These are phyloP conservation scores for Drosophila suzukii DNA, from an alignment of 1,140 invertebrate species.

Conservation along the genomic window DNA sequence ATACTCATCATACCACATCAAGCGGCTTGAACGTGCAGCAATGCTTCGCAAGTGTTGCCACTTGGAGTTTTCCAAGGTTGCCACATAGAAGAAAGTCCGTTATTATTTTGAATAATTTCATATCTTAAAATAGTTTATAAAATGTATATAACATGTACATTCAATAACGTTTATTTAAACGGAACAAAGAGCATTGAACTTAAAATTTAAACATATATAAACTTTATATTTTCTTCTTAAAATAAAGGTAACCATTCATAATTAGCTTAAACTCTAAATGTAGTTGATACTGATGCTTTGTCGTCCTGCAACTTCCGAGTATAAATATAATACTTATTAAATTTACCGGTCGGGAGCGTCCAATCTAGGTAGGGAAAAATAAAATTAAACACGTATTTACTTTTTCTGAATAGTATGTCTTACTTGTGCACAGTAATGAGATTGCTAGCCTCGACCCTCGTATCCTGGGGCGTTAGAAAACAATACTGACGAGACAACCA, in stretches of 20 bases:
- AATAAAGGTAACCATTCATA: neutral
- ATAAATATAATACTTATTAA: neutral
- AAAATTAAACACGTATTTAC: no score
- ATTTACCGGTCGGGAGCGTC: constrained; percentile 54
- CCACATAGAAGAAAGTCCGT: neutral
- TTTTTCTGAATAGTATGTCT: neutral
- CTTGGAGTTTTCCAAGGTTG: neutral
- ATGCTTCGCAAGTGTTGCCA: neutral
- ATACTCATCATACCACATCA: neutral
- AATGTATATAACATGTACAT: neutral
- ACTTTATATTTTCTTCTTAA: neutral
- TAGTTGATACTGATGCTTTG: neutral
- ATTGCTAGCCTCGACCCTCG: constrained; percentile 85
- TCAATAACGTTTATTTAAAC: neutral
- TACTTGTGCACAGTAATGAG: constrained; percentile 87
- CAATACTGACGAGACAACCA: constrained; percentile 89
- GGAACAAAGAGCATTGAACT: neutral
- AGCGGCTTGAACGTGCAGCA: neutral
- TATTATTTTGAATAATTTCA: no score
- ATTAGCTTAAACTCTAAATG: neutral
- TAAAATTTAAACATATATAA: neutral
- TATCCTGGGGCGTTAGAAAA: constrained; percentile 91
- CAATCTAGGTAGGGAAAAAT: constrained; percentile 24
- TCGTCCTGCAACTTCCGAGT: constrained; percentile 38
- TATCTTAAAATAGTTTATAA: no score